Base-by-base conservation (phyloP, 2,797 vertebrate species). In the Microtus agrestis region DNA sequence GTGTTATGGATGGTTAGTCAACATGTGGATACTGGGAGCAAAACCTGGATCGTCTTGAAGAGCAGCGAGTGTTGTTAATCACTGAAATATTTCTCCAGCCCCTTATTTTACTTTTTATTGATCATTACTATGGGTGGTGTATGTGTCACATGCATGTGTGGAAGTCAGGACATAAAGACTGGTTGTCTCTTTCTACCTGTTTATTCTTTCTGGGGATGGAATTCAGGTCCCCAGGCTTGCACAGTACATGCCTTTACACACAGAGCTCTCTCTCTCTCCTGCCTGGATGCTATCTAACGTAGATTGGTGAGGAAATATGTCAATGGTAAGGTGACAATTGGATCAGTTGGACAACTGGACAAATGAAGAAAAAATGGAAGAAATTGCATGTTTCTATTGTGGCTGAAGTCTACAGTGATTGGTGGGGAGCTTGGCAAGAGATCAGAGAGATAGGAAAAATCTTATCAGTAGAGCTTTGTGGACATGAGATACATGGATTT, bases 321-420 rank as follows among this genome's bases (percentile, higher is more conserved):
- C 87, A 85, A 8, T 94, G 79, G 65, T 94, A 80, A 88, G n/a
- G 43, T 93, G 43, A 86, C 81, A 80, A 9, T 84, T 86, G 19
- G 89, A 77, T 74, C 92, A 91, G 13, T 48, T 84, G 29, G 59
- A 65, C 40, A 65, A 34, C 10, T 11, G 56, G 67, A 54, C n/a
- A 34, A 46, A 46, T 37, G 27, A 91, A 87, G 19, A 91, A 87
- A 81, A 51, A 19, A 4, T 48, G 29, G 37, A 40, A 65, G 23
- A 96, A 82, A 71, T 6, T 6, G 31, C 7, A 7, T 80, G 73
- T 91, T 95, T 96, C 56, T 34, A 0, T 74, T 89, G 63, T 59
- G 56, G 9, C 29, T 67, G 19, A 14, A 90, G 6, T 19, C 25
- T 74, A 23, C 27, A 31, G 23, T 84, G 48, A 43, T 81, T 34